These are phyloP conservation scores for Panurus biarmicus DNA, from an alignment of 2,113 vertebrate species.

Conservation along the genomic window DNA sequence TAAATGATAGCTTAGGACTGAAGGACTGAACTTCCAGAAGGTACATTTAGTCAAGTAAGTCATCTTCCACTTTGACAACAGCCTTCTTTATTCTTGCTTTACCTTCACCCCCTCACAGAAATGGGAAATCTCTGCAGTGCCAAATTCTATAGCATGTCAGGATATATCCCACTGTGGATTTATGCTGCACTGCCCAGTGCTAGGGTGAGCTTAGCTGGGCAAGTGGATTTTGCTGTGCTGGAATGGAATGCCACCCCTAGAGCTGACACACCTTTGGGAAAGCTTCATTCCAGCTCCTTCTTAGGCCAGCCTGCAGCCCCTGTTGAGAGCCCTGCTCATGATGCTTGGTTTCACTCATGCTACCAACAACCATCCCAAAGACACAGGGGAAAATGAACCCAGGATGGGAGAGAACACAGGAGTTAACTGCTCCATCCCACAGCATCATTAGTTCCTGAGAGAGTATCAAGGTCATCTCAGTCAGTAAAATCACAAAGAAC, in stretches of 20 bases:
- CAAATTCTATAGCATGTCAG: not conserved
- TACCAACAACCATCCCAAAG: not conserved
- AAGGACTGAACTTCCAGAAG: not conserved
- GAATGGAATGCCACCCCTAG: not conserved
- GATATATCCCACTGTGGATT: not conserved
- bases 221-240: not conserved
- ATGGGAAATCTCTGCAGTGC: not conserved
- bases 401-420: not conserved
- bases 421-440: not conserved
- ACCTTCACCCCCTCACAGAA: not conserved
- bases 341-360: not conserved
- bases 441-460: not conserved
- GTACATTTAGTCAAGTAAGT: not conserved
- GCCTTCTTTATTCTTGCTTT: not conserved
- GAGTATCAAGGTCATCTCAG: not conserved
- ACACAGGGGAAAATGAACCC: not conserved
- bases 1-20: not conserved
- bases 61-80: not conserved
- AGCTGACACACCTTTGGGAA: not conserved
- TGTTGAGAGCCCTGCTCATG: fast-evolving
- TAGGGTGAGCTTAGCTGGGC: not conserved
- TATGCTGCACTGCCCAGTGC: not conserved
- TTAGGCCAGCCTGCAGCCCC: not conserved
- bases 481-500: not conserved
- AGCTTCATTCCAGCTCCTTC: not conserved